Percentiles rank a stretch among this genome's conserved stretches.
These are phyloP conservation scores for Osedax fenrisi DNA, from an alignment of 2,888 invertebrate genomes.

Conservation along the genomic window DNA sequence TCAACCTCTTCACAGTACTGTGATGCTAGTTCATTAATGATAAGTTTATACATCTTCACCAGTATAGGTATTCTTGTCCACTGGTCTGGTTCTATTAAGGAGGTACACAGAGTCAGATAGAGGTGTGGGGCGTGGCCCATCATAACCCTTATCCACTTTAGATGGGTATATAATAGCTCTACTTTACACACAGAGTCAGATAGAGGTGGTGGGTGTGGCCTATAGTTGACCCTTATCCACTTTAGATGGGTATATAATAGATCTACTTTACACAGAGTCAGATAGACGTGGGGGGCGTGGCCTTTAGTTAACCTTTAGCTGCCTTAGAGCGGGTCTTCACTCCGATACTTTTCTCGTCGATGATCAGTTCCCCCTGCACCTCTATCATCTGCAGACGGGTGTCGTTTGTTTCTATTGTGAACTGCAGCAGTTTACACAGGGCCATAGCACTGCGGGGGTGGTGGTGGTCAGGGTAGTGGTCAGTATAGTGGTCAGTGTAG, in stretches of 20 bases:
- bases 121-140: no score
- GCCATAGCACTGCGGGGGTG: conserved; percentile 61
- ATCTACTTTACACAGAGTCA: background rate
- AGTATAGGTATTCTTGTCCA: conserved; percentile 61
- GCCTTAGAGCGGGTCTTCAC: conserved; percentile 47
- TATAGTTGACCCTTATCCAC: no score
- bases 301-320: conserved; percentile 38
- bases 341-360: conserved; percentile 40
- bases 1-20: conserved; percentile 46
- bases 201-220: no score
- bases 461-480: no score
- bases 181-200: no score
- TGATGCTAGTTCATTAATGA: conserved; percentile 59
- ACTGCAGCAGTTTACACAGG: conserved; percentile 60
- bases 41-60: conserved; percentile 63
- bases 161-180: no score
- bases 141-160: no score
- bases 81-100: conserved; percentile 48
- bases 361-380: conserved; percentile 56
- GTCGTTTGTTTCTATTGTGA: conserved; percentile 61
- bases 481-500: no score
- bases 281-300: no score
- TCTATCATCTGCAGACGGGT: conserved; percentile 55
- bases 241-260: no score
- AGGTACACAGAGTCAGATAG: background rate